A percentile compares a stretch with the other conserved stretches of the same genome.
Conservation (phyloP, 1,140 invertebrate species). For the Drosophila sp. region DNA sequence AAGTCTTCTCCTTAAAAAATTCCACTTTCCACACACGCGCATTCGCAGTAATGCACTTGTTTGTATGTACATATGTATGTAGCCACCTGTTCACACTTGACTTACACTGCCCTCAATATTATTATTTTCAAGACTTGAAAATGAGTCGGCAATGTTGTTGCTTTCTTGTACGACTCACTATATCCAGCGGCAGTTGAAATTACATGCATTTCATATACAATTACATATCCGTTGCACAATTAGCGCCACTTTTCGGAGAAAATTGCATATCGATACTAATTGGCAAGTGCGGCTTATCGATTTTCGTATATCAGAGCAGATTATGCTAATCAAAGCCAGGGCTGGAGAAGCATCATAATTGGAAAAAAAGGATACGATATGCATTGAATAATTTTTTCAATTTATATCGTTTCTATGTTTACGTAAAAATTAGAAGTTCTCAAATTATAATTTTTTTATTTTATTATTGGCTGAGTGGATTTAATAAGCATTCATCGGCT, state of each 20-base stretch:
- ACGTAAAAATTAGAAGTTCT: no score
- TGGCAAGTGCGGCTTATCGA: slow-evolving; percentile 7
- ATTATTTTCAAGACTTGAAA: background rate
- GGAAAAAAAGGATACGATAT: background rate
- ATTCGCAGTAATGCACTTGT: background rate
- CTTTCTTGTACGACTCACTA: background rate
- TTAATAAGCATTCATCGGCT: background rate
- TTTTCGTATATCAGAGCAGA: background rate
- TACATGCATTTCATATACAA: background rate
- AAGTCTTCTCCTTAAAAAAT: slow-evolving; percentile 18
- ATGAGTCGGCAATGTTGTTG: background rate
- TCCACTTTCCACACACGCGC: background rate
- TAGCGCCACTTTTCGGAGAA: background rate
- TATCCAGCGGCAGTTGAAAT: background rate
- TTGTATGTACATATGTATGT: background rate
- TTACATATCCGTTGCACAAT: slow-evolving; percentile 1
- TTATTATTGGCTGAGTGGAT: background rate
- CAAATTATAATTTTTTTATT: no score
- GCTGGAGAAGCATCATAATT: no score
- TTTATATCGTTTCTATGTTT: no score
- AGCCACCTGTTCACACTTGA: background rate
- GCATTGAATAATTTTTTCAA: background rate
- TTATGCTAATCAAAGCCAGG: slow-evolving; percentile 9
- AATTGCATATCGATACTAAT: slow-evolving; percentile 13
- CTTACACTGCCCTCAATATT: no score